These are phyloP conservation scores for Cryptus armator DNA, from an alignment of 2,888 invertebrate genomes.

Conservation along the genomic window DNA sequence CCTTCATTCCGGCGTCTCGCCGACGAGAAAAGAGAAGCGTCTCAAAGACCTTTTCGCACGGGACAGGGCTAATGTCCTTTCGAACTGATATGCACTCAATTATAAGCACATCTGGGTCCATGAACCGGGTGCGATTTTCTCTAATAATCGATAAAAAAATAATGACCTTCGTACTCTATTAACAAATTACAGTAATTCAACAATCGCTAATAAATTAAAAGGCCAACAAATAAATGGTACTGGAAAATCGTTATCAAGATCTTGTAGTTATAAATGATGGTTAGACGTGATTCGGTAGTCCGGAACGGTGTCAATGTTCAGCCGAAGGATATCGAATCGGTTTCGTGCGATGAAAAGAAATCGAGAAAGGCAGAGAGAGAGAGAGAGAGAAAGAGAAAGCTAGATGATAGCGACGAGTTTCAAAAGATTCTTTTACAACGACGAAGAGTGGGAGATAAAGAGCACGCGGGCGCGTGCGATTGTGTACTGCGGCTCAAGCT, in stretches of 20 bases:
- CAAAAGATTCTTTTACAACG: slow-evolving; percentile 52
- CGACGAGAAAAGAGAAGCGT: slow-evolving; percentile 45
- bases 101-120: slow-evolving; percentile 13
- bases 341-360: slow-evolving; percentile 55
- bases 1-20: slow-evolving; percentile 38
- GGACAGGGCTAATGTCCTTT: slow-evolving; percentile 56
- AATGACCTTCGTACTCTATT: background rate
- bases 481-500: slow-evolving; percentile 64
- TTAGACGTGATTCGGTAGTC: slow-evolving; percentile 48
- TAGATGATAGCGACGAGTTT: slow-evolving; percentile 31
- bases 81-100: slow-evolving; percentile 36
- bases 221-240: background rate
- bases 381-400: slow-evolving; percentile 15
- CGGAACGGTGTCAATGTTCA: slow-evolving; percentile 57
- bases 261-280: background rate
- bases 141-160: slow-evolving; percentile 14
- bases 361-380: slow-evolving; percentile 4
- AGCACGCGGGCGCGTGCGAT: slow-evolving; percentile 54
- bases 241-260: background rate
- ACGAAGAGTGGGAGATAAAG: slow-evolving; percentile 52
- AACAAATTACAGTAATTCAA: background rate
- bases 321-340: slow-evolving; percentile 41
- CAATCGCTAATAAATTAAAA: background rate
- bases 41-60: slow-evolving; percentile 48
- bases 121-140: slow-evolving; percentile 1